Evolutionary conservation across 2,113 vertebrate genomes (phyloP).

Genomic region (Ammospiza nelsoni): DNA sequence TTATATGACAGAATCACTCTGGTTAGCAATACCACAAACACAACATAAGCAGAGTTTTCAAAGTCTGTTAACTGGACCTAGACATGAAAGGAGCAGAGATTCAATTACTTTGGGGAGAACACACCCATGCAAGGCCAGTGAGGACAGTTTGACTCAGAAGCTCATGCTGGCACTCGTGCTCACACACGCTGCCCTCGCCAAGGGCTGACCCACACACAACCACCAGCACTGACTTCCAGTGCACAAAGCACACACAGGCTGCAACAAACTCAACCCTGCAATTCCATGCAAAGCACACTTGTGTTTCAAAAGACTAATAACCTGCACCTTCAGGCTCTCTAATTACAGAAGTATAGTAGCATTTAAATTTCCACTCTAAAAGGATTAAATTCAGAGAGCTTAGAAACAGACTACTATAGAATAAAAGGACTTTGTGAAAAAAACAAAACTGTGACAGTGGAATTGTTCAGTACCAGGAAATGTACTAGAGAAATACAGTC

Average conservation of each 20-base stretch:
- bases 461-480: constrained; percentile 12
- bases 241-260: fast-evolving
- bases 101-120: not conserved
- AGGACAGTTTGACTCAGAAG: fast-evolving
- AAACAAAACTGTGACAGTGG: not conserved
- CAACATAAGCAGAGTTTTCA: constrained; percentile 97
- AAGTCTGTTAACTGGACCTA: constrained; percentile 98
- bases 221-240: not conserved
- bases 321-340: not conserved
- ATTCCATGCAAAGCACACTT: not conserved
- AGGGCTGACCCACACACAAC: not conserved
- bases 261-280: not conserved
- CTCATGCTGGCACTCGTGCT: not conserved
- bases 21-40: constrained; percentile 95
- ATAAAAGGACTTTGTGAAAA: not conserved
- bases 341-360: not conserved
- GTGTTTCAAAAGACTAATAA: not conserved
- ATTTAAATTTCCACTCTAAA: not conserved
- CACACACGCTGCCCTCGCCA: not conserved
- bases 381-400: constrained; percentile 1
- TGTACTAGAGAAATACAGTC: not conserved
- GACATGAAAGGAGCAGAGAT: not conserved
- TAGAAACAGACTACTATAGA: not conserved
- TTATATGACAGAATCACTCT: constrained; percentile 98
- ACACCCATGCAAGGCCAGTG: not conserved